These are phyloP conservation scores for Drosophila crucigera DNA, from an alignment of 2,888 invertebrate species.

Conservation along the genomic window DNA sequence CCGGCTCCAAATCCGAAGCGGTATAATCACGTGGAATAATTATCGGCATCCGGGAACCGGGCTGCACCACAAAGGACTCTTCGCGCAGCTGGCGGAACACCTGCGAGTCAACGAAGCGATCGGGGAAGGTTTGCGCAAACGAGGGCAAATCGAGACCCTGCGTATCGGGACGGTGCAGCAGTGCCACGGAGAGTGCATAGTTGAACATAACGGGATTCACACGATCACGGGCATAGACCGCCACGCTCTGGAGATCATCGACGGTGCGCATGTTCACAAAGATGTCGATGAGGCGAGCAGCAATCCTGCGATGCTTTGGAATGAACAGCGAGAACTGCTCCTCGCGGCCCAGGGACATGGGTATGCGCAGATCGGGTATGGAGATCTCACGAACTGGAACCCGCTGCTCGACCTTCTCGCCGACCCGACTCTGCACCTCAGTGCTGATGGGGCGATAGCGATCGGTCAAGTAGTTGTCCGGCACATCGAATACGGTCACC, in stretches of 20 bases:
- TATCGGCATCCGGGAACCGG: constrained; percentile 88
- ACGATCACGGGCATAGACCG: constrained; percentile 90
- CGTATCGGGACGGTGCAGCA: constrained; percentile 89
- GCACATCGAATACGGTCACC: constrained; percentile 88
- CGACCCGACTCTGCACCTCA: constrained; percentile 87
- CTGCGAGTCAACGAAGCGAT: constrained; percentile 88
- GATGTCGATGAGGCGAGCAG: constrained; percentile 89
- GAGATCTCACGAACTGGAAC: constrained; percentile 88
- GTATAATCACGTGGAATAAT: constrained; percentile 90
- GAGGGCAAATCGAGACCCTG: constrained; percentile 87
- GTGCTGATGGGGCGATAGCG: constrained; percentile 86
- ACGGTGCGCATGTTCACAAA: constrained; percentile 90
- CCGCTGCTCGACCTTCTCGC: constrained; percentile 85
- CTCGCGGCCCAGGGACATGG: constrained; percentile 88
- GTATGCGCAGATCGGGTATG: constrained; percentile 88
- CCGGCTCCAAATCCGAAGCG: constrained; percentile 90
- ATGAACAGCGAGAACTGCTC: constrained; percentile 91
- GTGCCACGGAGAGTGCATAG: constrained; percentile 91
- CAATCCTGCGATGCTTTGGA: constrained; percentile 89
- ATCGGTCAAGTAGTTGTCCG: constrained; percentile 87
- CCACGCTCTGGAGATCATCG: constrained; percentile 89
- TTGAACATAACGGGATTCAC: constrained; percentile 93
- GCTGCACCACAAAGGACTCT: constrained; percentile 87
- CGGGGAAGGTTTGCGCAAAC: constrained; percentile 89
- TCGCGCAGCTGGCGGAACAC: constrained; percentile 87